Base-by-base conservation (phyloP, 1,140 invertebrate genomes). In the Cydia fagiglandana region DNA sequence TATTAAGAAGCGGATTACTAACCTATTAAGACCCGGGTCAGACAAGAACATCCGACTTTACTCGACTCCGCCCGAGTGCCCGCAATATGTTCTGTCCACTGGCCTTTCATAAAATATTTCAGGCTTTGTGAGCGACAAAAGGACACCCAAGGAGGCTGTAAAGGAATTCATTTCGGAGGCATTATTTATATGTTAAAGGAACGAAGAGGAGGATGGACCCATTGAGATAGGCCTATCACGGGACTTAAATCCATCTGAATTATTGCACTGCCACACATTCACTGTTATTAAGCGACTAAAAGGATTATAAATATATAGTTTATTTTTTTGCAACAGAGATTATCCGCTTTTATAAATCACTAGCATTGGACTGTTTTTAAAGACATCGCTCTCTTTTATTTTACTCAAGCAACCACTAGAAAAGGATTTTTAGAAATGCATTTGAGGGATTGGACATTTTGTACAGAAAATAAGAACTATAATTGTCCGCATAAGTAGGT, bases 41-140 rank as follows among this genome's bases (percentile, higher is more conserved):
- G 66, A 70, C 30, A 15, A 61, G 17, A 61, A 61, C 56, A 61
- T 61, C 56, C 56, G 56, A 24, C 7, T 61, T 61, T 61, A 24
- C 20, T 17, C 53, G 30, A 68, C 64, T 61, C 28, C 64, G 45
- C 34, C 34, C 66, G 34, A 70, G 64, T 68, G 28, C 30, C 30
- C 66, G 66, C 38, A 38, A 70, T 70, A 70, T 45, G 24, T 24
- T 24, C 1, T 24, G 66, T 70, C 66, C 30, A n/a, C 66, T 38
- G 66, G 66, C 66, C 66, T 70, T 70, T 70, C 66, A 70, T 70
- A 45, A 70, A 70, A 70, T 70, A 70, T 70, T 45, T 70, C 66
- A 70, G 34, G 66, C 66, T 70, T 70, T 70, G 38, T 70, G 38
- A 38, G 34, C 66, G 45, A 70, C 66, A 70, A 70, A 70, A 38